Percentiles rank a stretch among this genome's conserved stretches.
These are phyloP conservation scores for Caracal caracal DNA, from an alignment of 2,113 vertebrate species.

Conservation along the genomic window DNA sequence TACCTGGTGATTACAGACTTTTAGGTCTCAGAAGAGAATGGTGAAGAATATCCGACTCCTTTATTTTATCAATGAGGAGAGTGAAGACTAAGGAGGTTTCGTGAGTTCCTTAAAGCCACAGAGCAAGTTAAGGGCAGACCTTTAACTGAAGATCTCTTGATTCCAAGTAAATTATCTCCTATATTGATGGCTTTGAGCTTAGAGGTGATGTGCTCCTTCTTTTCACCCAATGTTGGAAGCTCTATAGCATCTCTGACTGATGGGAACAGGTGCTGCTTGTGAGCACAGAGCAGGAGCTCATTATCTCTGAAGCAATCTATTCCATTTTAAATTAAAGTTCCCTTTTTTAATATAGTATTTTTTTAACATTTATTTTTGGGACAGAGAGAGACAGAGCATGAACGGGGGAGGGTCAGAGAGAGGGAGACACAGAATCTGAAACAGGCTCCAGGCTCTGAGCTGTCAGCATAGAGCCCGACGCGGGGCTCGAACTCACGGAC, in stretches of 20 bases:
- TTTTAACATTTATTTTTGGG: no score
- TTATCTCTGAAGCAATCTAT: neutral
- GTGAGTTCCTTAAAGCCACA: neutral
- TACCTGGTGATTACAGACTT: neutral
- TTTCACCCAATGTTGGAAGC: neutral
- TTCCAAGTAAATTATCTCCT: neutral
- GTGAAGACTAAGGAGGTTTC: neutral
- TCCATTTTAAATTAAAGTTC: neutral
- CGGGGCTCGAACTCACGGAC: no score
- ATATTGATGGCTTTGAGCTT: neutral
- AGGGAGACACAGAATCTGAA: no score
- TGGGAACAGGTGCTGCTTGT: neutral
- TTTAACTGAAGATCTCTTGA: neutral
- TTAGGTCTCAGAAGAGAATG: neutral
- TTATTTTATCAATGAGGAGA: neutral
- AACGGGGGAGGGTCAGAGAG: no score
- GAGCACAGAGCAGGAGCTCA: neutral
- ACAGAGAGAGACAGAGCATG: no score
- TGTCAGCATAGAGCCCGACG: fast-evolving
- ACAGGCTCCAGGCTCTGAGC: no score
- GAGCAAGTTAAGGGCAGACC: neutral
- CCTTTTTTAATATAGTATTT: neutral
- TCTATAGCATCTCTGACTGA: no score
- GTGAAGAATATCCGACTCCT: neutral
- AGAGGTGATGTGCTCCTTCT: neutral